Conservation (phyloP, 1,140 invertebrate species). For the Philotrypesis tridentata region DNA sequence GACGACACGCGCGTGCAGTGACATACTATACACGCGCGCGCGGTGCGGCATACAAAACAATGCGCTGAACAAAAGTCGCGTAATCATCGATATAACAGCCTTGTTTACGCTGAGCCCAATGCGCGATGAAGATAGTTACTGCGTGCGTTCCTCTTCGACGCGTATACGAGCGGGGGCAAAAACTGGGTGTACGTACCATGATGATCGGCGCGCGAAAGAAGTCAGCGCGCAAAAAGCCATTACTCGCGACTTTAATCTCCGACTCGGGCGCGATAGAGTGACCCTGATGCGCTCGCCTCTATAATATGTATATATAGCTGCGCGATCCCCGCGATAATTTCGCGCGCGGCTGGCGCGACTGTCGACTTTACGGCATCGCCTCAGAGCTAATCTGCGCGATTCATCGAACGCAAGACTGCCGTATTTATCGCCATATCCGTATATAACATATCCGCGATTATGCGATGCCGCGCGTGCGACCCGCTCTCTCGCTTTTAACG, state of each 20-base stretch:
- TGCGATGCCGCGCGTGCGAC: neutral
- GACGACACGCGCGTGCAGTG: too few relatives aligned
- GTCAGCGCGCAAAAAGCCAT: neutral
- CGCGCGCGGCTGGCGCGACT: neutral
- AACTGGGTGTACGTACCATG: too few relatives aligned
- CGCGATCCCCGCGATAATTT: conserved; percentile 17
- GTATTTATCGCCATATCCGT: neutral
- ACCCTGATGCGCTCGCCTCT: neutral
- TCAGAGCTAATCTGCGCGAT: conserved; percentile 8
- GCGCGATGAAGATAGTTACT: neutral
- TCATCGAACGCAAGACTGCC: neutral
- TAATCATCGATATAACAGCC: neutral
- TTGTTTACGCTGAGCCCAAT: neutral
- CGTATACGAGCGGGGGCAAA: too few relatives aligned
- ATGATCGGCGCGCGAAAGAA: neutral
- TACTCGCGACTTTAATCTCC: neutral
- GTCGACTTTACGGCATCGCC: conserved; percentile 22
- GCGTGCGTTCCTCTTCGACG: neutral
- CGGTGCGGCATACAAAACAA: too few relatives aligned
- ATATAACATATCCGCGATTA: neutral
- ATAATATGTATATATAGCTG: neutral
- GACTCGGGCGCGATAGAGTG: neutral
- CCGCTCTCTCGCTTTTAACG: neutral
- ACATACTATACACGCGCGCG: too few relatives aligned
- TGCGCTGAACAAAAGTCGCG: too few relatives aligned